Conservation (phyloP, 2,888 invertebrate genomes). For the Pollenia griseotomentosa region DNA sequence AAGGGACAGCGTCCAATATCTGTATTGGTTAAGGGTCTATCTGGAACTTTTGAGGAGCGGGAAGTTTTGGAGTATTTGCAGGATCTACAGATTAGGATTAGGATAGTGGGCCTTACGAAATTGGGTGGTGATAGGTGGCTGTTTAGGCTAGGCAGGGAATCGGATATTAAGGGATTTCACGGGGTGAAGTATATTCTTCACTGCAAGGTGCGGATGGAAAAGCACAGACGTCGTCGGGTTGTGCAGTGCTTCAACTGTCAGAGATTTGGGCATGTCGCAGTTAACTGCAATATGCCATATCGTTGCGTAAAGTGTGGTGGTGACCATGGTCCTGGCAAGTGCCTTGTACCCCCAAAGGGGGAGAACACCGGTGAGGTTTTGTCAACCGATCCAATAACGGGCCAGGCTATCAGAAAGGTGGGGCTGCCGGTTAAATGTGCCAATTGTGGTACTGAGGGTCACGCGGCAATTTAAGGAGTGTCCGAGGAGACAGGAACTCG, state of each 20-base stretch:
- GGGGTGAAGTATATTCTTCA: background rate
- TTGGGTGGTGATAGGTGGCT: background rate
- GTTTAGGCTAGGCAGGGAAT: background rate
- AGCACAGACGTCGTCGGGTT: background rate
- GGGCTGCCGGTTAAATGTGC: background rate
- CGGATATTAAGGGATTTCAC: background rate
- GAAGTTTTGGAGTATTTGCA: background rate
- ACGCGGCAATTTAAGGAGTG: constrained; percentile 14
- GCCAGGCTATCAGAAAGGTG: too few species aligned
- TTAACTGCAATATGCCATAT: constrained; percentile 28
- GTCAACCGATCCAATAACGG: background rate
- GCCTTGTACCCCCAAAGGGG: background rate
- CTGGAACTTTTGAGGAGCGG: too few species aligned
- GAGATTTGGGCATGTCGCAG: background rate
- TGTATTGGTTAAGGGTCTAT: too few species aligned
- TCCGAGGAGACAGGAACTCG: background rate
- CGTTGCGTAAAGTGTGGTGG: constrained; percentile 22
- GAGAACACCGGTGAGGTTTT: background rate
- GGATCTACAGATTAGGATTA: background rate
- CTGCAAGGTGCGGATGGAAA: background rate
- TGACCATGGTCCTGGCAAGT: constrained; percentile 15
- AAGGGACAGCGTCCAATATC: too few species aligned
- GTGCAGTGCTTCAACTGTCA: background rate
- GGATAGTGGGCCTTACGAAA: background rate
- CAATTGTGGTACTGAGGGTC: background rate